A percentile compares a stretch with the other conserved stretches of the same genome.
Conservation (phyloP, 92 coral and sea anemone genomes). For the Ricordea florida region DNA sequence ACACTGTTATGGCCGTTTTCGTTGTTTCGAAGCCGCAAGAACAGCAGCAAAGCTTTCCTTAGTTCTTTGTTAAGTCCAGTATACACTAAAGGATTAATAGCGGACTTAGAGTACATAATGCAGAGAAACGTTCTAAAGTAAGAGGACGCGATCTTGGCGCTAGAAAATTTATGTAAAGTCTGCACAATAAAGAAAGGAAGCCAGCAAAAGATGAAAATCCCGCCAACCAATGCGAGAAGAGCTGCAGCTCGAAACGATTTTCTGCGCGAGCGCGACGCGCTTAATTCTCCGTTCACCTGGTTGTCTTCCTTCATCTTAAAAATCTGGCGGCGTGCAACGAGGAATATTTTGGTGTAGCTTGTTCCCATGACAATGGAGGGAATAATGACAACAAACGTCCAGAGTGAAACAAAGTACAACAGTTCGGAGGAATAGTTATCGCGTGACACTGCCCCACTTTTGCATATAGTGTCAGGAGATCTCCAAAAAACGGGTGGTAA, state of each 20-base stretch:
- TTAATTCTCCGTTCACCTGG: slow-evolving; percentile 3
- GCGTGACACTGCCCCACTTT: slow-evolving; percentile 86
- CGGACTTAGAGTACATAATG: slow-evolving; percentile 91
- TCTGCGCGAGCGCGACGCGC: slow-evolving; percentile 60
- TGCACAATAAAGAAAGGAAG: slow-evolving; percentile 90
- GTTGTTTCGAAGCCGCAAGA: slow-evolving; percentile 4
- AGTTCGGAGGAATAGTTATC: slow-evolving; percentile 77
- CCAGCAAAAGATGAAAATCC: slow-evolving; percentile 90
- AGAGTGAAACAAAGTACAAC: slow-evolving; percentile 73
- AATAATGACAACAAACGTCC: slow-evolving; percentile 89
- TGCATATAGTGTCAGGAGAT: slow-evolving; percentile 78
- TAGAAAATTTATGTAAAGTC: slow-evolving; percentile 82
- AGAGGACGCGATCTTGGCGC: slow-evolving; percentile 54
- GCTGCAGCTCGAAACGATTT: slow-evolving; percentile 91
- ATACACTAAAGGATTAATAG: slow-evolving; percentile 83
- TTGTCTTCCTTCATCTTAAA: slow-evolving; percentile 64
- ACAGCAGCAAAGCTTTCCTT: slow-evolving; percentile 55
- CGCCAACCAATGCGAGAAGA: slow-evolving; percentile 89
- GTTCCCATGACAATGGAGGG: slow-evolving; percentile 80
- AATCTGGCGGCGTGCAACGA: slow-evolving; percentile 81
- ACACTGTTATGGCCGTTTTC: not conserved
- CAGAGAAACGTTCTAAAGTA: slow-evolving; percentile 80
- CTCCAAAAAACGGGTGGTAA: slow-evolving; percentile 91
- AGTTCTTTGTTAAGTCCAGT: slow-evolving; percentile 85
- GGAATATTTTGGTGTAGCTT: slow-evolving; percentile 79